A percentile compares a stretch with the other conserved stretches of the same genome.
Evolutionary conservation across 2,888 invertebrate species (phyloP).

Genomic region (Drosophila macrospina): DNA sequence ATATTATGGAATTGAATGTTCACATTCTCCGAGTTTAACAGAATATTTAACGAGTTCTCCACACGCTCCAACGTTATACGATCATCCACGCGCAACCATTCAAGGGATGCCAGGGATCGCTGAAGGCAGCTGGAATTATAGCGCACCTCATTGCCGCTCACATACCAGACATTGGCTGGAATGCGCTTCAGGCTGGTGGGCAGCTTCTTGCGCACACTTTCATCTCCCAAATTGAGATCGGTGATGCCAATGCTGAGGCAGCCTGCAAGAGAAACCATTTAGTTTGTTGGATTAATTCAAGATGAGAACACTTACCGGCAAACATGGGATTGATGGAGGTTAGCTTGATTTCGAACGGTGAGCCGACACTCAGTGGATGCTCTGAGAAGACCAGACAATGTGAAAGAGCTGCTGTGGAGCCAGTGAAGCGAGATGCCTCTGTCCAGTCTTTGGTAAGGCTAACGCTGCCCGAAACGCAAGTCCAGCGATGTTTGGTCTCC

Average conservation of each 20-base stretch:
- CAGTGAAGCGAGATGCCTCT: slow-evolving; percentile 83
- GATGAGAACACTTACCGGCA: slow-evolving; percentile 75
- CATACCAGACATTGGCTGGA: slow-evolving; percentile 87
- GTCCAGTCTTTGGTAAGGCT: slow-evolving; percentile 85
- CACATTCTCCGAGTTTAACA: slow-evolving; percentile 93
- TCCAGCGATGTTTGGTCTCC: slow-evolving; percentile 85
- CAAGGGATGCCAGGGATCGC: slow-evolving; percentile 89
- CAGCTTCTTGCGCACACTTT: slow-evolving; percentile 88
- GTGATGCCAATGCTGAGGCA: slow-evolving; percentile 93
- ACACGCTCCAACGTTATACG: slow-evolving; percentile 91
- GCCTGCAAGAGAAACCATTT: slow-evolving; percentile 86
- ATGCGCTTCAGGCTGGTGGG: slow-evolving; percentile 88
- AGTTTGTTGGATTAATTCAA: neutral
- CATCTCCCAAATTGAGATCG: slow-evolving; percentile 88
- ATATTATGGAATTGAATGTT: slow-evolving; percentile 91
- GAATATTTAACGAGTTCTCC: slow-evolving; percentile 89
- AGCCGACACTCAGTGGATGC: slow-evolving; percentile 83
- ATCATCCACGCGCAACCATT: slow-evolving; percentile 93
- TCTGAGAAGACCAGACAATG: slow-evolving; percentile 85
- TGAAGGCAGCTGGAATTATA: slow-evolving; percentile 89
- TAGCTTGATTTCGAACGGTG: slow-evolving; percentile 85
- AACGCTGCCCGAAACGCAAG: slow-evolving; percentile 84
- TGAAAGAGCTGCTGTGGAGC: slow-evolving; percentile 82
- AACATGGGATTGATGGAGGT: slow-evolving; percentile 84
- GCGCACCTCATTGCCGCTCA: slow-evolving; percentile 88